These are phyloP conservation scores for Noctua comes DNA, from an alignment of 2,888 invertebrate genomes.

Conservation along the genomic window DNA sequence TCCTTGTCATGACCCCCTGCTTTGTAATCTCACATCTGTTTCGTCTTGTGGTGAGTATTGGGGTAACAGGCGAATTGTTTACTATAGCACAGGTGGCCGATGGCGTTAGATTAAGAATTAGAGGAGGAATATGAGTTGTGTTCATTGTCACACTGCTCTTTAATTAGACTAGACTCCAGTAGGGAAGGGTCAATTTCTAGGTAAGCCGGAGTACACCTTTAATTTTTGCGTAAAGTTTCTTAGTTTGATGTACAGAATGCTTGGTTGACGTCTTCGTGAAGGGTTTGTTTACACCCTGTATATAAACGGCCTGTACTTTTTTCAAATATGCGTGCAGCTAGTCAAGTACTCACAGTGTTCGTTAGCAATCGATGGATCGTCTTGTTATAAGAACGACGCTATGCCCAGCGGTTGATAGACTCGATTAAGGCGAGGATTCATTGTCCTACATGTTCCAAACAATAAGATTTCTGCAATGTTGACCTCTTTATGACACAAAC, in stretches of 20 bases:
- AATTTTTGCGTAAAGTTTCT: too few relatives aligned
- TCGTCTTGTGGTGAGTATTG: slow-evolving; percentile 36
- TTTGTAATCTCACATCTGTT: slow-evolving; percentile 62
- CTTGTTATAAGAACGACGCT: slow-evolving; percentile 20
- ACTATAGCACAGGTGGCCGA: slow-evolving; percentile 43
- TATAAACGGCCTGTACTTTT: neutral
- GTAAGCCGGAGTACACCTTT: too few relatives aligned
- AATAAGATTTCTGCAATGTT: slow-evolving; percentile 16
- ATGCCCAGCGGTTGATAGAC: neutral
- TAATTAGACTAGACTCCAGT: neutral
- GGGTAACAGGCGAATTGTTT: slow-evolving; percentile 40
- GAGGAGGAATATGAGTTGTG: neutral
- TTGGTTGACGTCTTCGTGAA: too few relatives aligned
- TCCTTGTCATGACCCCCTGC: slow-evolving; percentile 70
- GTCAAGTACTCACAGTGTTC: neutral
- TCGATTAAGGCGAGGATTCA: slow-evolving; percentile 14
- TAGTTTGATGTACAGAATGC: too few relatives aligned
- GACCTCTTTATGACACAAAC: slow-evolving; percentile 29
- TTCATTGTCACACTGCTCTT: neutral
- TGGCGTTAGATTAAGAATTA: slow-evolving; percentile 1
- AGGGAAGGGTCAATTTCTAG: too few relatives aligned
- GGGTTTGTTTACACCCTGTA: too few relatives aligned
- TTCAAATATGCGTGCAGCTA: neutral
- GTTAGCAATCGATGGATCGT: slow-evolving; percentile 8
- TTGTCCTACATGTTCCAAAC: slow-evolving; percentile 12